Base-by-base conservation (phyloP, 2,888 invertebrate genomes). In the Stegophylla sp. region DNA sequence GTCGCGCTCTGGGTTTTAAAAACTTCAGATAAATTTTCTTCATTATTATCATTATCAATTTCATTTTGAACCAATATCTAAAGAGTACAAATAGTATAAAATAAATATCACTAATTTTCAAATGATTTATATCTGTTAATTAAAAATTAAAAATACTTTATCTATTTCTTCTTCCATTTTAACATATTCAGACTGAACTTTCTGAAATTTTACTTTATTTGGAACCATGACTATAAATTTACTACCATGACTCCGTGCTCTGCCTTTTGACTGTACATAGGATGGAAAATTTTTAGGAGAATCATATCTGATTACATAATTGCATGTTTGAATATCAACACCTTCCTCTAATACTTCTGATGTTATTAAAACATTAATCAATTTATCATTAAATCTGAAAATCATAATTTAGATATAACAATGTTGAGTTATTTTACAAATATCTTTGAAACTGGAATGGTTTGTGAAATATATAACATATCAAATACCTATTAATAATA, bases 331-430 rank as follows among this genome's bases (percentile, higher is more conserved):
- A 43, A 97, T 90, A 86, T 97, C 96, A 12, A 96, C 90, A 0
- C 96, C 96, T 87, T 97, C 97, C 86, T 97, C 97, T 43, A 97
- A 88, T 0, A 97, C 93, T 85, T 92, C 92, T 0, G 97, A 92
- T 0, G 92, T 90, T 1, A 93, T 87, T 43, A 94, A 85, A 2
- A 93, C 85, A 86, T 94, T 94, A 7, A 88, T 86, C 48, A 89
- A 87, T 12, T 90, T 89, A 12, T 86, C 86, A 28, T 89, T 88
- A 85, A 93, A 93, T 53, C 89, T 88, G 56, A 48, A 83, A 83
- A 82, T 77, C 56, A 63, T 82, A 53, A 20, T 83, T 61, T 61
- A 15, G 45, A 34, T 45, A 59, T 1, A 4, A 26, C 0, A 4
- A 26, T 59, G 15, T 43, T 34, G 17, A 9, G 17, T 17, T 45